Evolutionary conservation across 2,113 vertebrate species (phyloP), one percentile per base, ranked within the genome.

Genomic region (Marcusenius ussheri): DNA sequence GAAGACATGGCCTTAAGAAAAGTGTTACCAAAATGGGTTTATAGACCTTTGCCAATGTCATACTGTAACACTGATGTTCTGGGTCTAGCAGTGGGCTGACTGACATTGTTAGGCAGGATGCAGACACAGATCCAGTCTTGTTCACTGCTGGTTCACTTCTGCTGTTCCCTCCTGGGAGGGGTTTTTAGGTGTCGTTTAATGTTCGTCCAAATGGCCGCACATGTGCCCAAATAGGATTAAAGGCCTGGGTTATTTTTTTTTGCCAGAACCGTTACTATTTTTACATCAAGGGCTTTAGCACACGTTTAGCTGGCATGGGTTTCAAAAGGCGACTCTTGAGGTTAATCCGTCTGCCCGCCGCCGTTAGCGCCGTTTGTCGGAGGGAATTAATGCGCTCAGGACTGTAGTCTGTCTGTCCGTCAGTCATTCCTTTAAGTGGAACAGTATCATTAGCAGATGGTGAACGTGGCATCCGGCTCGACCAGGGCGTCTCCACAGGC

Each of bases 361-460:
- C 10, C 62, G 8, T 49, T 70, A 49, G 24, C 45, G 1, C 0
- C 8, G 17, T 35, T 84, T 77, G 17, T 42, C n/a, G 15, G 70
- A 74, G 45, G 45, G 46, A 17, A 88, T 51, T 89, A 51, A 80
- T 51, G 17, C 13, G 17, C 10, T 31, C 19, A 15, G 49, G 51
- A 42, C 45, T 10, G 80, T 17, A 31, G 51, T 31, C 21, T 84
- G 77, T 84, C 89, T 46, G 51, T 89, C 35, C 56, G 51, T 89
- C 89, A 46, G 80, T 89, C 51, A 39, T 62, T 21, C 51, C 53
- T 62, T n/a, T 62, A 62, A 89, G 56, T 24, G 58, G 89, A 47
- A 84, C 77, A 5, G 45, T 27, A 15, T 46, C 89, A 58, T 47
- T 89, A 47, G 80, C 89, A 89, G 89, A 83, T 84, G 89, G 89